phyloP scores from a whole-genome alignment of 1,140 invertebrate genomes.

The Coptotermes formosanus region DNA sequence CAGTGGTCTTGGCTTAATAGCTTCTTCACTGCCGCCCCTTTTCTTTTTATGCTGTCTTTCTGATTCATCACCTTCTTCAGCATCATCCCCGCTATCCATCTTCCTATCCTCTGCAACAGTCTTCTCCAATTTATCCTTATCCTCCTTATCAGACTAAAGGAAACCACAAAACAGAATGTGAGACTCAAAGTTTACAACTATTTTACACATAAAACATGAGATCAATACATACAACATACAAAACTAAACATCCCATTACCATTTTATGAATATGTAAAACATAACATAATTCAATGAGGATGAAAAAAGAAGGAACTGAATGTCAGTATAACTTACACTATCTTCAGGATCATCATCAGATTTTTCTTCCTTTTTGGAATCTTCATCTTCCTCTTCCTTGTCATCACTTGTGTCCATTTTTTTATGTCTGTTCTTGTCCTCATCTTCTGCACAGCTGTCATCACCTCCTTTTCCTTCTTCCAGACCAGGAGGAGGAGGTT shows the following conservation, averaged over 20 bases:
- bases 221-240: no score
- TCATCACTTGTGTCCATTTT: slow-evolving; percentile 25
- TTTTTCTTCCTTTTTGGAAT: slow-evolving; percentile 25
- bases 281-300: no score
- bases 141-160: slow-evolving; percentile 34
- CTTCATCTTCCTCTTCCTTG: slow-evolving; percentile 37
- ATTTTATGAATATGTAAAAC: no score
- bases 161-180: background rate
- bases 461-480: slow-evolving; percentile 31
- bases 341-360: slow-evolving; percentile 30
- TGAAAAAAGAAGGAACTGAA: background rate
- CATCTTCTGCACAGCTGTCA: slow-evolving; percentile 30
- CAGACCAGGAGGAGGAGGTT: slow-evolving; percentile 42
- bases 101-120: slow-evolving; percentile 42
- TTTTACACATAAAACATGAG: no score
- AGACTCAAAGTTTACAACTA: no score
- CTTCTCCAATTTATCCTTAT: slow-evolving; percentile 39
- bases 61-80: slow-evolving; percentile 39
- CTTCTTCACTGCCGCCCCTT: background rate
- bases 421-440: slow-evolving; percentile 36
- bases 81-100: slow-evolving; percentile 40
- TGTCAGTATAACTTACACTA: slow-evolving; percentile 20
- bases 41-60: slow-evolving; percentile 40
- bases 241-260: no score
- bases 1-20: slow-evolving; percentile 62